Evolutionary conservation across 2,113 vertebrate species (phyloP).

Genomic region (Pygoscelis antarcticus): DNA sequence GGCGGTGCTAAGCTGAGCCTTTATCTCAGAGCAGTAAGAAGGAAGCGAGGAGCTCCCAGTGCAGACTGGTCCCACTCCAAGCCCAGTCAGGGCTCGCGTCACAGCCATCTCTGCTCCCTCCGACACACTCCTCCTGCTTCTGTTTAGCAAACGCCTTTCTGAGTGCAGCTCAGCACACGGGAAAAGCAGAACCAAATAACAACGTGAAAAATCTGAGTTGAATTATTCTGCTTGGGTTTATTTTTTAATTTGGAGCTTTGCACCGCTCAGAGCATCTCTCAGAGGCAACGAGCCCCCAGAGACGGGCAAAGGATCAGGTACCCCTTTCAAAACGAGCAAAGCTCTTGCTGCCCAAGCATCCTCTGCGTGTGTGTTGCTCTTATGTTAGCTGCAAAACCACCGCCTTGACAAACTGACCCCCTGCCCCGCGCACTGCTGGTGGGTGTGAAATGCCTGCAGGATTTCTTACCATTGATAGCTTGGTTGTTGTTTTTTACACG

Average conservation of each 20-base stretch:
- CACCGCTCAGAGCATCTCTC: not conserved
- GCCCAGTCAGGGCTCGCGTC: not conserved
- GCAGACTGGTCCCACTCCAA: not conserved
- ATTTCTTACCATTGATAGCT: not conserved
- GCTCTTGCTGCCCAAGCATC: not conserved
- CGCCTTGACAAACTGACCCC: not conserved
- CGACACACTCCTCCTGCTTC: not conserved
- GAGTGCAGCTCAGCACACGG: not conserved
- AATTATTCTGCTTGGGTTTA: not conserved
- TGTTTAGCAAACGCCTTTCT: not conserved
- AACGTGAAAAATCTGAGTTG: not conserved
- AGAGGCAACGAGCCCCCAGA: not conserved
- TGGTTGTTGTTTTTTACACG: conserved; percentile 3
- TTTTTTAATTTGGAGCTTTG: not conserved
- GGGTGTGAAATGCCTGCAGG: conserved; percentile 25
- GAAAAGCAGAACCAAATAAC: not conserved
- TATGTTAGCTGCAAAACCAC: not conserved
- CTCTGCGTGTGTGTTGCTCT: not conserved
- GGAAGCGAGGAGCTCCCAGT: not conserved
- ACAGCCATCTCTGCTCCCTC: not conserved
- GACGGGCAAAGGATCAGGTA: not conserved
- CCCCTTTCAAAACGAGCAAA: not conserved
- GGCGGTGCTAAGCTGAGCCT: not conserved
- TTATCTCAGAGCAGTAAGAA: not conserved
- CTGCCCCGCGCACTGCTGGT: not conserved